Evolutionary conservation across 2,888 invertebrate genomes (phyloP).

Genomic region (Thereva nobilitata): DNA sequence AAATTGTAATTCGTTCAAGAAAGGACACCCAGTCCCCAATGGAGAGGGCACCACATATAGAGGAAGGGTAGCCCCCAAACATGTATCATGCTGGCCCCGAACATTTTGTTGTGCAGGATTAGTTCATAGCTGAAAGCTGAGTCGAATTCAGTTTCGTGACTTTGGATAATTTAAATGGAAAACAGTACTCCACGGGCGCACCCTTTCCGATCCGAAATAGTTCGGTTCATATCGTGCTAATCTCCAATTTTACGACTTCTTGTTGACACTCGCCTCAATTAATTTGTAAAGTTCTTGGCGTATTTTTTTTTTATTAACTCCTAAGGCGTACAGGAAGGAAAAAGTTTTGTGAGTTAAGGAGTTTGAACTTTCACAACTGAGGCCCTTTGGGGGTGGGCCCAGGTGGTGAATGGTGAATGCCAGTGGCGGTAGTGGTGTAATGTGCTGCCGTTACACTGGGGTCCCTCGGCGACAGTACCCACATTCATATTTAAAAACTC

Average conservation of each 20-base stretch:
- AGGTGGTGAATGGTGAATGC: no score
- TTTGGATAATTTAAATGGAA: conserved; percentile 18
- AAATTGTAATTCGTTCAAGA: conserved; percentile 23
- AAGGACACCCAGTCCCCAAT: conserved; percentile 10
- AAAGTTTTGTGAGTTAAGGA: no score
- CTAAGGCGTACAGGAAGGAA: not conserved
- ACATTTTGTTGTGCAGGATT: not conserved
- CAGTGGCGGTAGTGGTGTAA: no score
- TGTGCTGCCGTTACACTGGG: no score
- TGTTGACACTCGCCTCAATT: conserved; percentile 35
- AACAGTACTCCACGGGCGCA: conserved; percentile 24
- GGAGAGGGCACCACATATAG: no score
- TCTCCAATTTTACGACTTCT: conserved; percentile 32
- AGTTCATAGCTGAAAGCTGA: not conserved
- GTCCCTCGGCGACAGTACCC: no score
- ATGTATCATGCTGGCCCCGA: not conserved
- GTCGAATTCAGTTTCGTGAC: conserved; percentile 22
- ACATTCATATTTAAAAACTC: no score
- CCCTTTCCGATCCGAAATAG: conserved; percentile 17
- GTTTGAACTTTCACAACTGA: no score
- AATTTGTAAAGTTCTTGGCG: conserved; percentile 24
- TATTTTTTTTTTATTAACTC: conserved; percentile 17
- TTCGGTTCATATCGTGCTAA: conserved; percentile 28
- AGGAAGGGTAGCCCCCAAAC: no score
- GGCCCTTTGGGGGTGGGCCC: no score